Evolutionary conservation across 2,113 vertebrate genomes (phyloP).

Genomic region (Triplophysa tibetana): DNA sequence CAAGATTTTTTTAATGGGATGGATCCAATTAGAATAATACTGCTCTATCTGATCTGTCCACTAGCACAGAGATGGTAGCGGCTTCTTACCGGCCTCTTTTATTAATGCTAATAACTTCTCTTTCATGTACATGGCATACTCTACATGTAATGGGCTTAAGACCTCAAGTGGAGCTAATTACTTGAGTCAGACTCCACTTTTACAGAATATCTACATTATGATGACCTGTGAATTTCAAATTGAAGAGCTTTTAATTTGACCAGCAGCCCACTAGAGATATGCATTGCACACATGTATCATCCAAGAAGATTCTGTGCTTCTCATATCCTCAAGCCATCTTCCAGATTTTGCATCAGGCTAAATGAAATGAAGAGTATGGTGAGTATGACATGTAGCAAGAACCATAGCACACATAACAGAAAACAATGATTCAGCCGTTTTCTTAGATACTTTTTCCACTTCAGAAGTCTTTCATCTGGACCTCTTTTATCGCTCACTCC

Average conservation of each 20-base stretch:
- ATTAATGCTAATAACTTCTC: constrained; percentile 33
- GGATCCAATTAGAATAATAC: constrained; percentile 80
- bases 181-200: constrained; percentile 5
- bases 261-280: neutral
- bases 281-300: neutral
- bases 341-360: neutral
- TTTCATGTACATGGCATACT: neutral
- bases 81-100: constrained; percentile 10
- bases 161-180: constrained; percentile 1
- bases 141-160: neutral
- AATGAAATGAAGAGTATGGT: neutral
- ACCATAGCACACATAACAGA: neutral
- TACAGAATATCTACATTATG: neutral
- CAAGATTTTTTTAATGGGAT: constrained; percentile 80
- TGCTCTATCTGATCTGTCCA: constrained; percentile 67
- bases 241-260: constrained; percentile 11
- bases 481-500: constrained; percentile 14
- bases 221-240: neutral
- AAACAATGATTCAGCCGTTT: neutral
- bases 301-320: neutral
- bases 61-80: constrained; percentile 19
- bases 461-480: neutral
- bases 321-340: neutral
- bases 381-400: neutral
- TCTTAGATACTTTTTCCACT: neutral